Base-by-base conservation (phyloP, 2,888 invertebrate species). In the Nymphalis c-album region DNA sequence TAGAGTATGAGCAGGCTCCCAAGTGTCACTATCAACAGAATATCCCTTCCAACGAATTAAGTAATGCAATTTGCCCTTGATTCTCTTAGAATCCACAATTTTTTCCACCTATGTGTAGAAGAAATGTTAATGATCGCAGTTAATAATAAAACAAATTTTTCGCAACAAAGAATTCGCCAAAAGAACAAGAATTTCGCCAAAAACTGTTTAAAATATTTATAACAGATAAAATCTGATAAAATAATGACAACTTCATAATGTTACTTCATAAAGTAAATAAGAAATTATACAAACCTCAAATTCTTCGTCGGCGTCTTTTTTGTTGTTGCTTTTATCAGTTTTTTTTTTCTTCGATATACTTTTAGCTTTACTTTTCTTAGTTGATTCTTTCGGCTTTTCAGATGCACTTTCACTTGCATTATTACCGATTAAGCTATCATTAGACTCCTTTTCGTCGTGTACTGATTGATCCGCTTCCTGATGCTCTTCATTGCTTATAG, bases 21-120 rank as follows among this genome's bases (percentile, higher is more conserved):
- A 96, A 0, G 95, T 95, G 78, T 96, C 96, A 71, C 93, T 93
- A 53, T 94, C 94, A 60, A 94, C 93, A 67, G 91, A 91, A 75
- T 96, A 96, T 0, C 96, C 96, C 79, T 96, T 96, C 96, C 96
- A 96, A 75, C 95, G 93, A 50, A 96, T 95, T 48, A 95, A 86
- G 80, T 94, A 96, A 77, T 94, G 94, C 1, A 94, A 87, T 63
- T 94, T 93, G 2, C 96, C 95, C 77, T 94, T 94, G 10, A 95
- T 93, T 59, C 92, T 93, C 80, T 96, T 96, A 16, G 95, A 94
- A 73, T 94, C 95, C 17, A 96, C 83, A 26, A 96, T 92, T 77
- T 94, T 94, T 73, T 96, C 95, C 4, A 96, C 96, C 95, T 95
- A 65, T 31, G 22, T 22, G 22, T 16, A n/a, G 18, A 57, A 1